A percentile compares a stretch with the other conserved stretches of the same genome.
Conservation (phyloP, 2,797 vertebrate genomes). For the Sebastes baramenuke region DNA sequence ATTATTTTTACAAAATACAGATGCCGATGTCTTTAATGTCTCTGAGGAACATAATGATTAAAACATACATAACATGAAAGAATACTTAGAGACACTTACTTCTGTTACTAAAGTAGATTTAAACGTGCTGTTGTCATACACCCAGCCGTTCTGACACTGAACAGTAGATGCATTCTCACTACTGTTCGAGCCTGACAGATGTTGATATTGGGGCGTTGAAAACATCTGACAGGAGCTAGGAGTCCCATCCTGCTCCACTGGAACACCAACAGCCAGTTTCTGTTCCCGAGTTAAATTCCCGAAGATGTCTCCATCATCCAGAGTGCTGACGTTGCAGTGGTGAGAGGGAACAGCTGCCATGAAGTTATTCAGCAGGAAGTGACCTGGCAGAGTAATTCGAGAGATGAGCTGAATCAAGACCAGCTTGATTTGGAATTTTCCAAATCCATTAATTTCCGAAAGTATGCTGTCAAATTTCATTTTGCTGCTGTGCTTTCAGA, state of each 20-base stretch:
- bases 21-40: background rate
- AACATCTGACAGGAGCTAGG: constrained; percentile 88
- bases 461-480: constrained; percentile 92
- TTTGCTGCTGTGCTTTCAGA: constrained; percentile 1
- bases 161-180: constrained; percentile 37
- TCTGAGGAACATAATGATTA: background rate
- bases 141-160: constrained; percentile 88
- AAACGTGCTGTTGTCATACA: constrained; percentile 88
- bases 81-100: constrained; percentile 74
- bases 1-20: background rate
- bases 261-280: constrained; percentile 80
- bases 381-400: constrained; percentile 85
- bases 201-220: constrained; percentile 68
- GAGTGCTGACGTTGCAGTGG: constrained; percentile 81
- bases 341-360: constrained; percentile 88
- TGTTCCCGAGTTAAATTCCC: constrained; percentile 84
- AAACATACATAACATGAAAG: background rate
- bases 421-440: constrained; percentile 87
- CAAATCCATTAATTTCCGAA: constrained; percentile 87
- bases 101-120: constrained; percentile 89
- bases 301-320: constrained; percentile 67
- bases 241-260: constrained; percentile 78
- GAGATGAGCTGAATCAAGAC: constrained; percentile 82
- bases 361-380: constrained; percentile 92
- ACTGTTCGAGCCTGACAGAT: constrained; percentile 59